Conservation (phyloP, 1,140 invertebrate genomes). For the Lepidotrigona ventralis region DNA sequence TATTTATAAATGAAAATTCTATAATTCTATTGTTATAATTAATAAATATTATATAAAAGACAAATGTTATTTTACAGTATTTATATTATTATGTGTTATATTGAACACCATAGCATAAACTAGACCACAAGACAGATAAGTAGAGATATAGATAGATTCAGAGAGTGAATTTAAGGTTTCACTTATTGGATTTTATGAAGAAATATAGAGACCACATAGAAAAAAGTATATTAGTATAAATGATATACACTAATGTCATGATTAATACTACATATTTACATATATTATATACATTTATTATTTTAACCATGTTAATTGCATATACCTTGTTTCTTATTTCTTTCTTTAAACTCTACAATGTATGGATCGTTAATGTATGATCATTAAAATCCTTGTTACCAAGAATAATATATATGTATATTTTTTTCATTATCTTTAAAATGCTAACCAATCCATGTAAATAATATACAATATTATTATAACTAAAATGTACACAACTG, state of each 20-base stretch:
- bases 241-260: constrained; percentile 5
- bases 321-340: not conserved
- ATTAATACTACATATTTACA: constrained; percentile 11
- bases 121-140: constrained; percentile 47
- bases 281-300: not conserved
- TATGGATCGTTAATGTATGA: not conserved
- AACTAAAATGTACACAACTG: constrained; percentile 19
- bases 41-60: not conserved
- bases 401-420: too few species aligned
- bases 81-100: constrained; percentile 13
- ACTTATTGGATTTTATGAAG: constrained; percentile 67
- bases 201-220: constrained; percentile 45
- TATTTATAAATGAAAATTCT: not conserved
- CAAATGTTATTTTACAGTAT: not conserved
- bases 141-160: constrained; percentile 48
- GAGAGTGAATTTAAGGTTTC: constrained; percentile 70
- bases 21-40: not conserved
- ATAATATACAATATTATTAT: constrained; percentile 14
- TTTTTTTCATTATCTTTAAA: not conserved
- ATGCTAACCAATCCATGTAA: not conserved
- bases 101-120: constrained; percentile 38
- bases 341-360: not conserved
- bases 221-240: constrained; percentile 33
- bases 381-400: not conserved
- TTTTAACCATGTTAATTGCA: constrained; percentile 4